Evolutionary conservation across 2,113 vertebrate species (phyloP).

Genomic region (Perca schrenkii): DNA sequence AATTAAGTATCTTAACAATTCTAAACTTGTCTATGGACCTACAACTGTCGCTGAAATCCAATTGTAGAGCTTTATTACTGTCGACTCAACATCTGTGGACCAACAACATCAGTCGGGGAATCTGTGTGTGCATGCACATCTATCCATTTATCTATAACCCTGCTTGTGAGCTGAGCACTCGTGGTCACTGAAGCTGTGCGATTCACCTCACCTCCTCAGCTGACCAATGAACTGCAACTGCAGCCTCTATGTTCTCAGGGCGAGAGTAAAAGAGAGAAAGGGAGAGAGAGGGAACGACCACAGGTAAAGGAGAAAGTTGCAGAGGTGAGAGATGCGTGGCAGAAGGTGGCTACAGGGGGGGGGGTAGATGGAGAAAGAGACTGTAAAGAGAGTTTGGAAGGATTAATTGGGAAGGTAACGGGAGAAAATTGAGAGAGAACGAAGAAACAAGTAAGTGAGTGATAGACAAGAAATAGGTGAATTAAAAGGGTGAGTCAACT

Average conservation of each 20-base stretch:
- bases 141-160: slow-evolving; percentile 26
- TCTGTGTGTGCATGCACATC: not conserved
- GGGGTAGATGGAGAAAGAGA: slow-evolving; percentile 2
- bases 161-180: slow-evolving; percentile 27
- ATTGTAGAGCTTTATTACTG: not conserved
- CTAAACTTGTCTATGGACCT: not conserved
- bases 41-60: not conserved
- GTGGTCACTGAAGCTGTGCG: slow-evolving; percentile 42
- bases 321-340: slow-evolving; percentile 14
- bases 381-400: not conserved
- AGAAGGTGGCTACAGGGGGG: not conserved
- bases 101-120: not conserved
- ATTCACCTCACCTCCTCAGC: slow-evolving; percentile 58
- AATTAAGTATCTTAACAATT: not conserved
- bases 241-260: slow-evolving; percentile 20
- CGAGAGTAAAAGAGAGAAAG: slow-evolving; percentile 12
- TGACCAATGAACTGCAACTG: slow-evolving; percentile 60
- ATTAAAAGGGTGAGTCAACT: not conserved
- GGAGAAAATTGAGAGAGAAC: not conserved
- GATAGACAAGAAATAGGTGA: not conserved
- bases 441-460: not conserved
- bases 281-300: not conserved
- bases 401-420: not conserved
- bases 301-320: not conserved
- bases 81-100: slow-evolving; percentile 4